Evolutionary conservation across 2,113 vertebrate genomes (phyloP).

Genomic region (Dicaeum eximium): DNA sequence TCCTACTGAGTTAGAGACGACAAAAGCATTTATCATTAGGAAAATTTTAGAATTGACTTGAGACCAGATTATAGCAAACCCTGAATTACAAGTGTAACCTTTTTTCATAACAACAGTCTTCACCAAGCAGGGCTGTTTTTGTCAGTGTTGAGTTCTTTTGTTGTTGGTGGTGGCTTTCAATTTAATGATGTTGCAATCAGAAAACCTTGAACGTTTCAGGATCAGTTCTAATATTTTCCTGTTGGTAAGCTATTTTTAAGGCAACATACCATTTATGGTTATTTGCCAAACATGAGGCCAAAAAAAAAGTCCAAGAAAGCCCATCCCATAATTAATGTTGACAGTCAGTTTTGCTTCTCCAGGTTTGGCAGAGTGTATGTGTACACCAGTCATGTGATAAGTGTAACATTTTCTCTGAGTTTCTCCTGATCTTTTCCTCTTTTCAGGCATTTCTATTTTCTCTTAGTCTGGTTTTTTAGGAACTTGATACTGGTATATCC

Average conservation of each 20-base stretch:
- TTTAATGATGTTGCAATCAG: background rate
- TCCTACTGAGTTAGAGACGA: background rate
- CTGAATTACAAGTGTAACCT: background rate
- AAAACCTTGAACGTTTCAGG: background rate
- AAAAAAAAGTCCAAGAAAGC: background rate
- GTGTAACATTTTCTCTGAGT: background rate
- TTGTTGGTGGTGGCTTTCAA: constrained; percentile 25
- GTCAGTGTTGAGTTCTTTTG: background rate
- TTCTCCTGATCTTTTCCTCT: background rate
- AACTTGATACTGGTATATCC: background rate
- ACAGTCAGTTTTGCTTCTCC: background rate
- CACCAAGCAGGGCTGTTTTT: background rate
- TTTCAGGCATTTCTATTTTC: background rate
- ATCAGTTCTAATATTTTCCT: constrained; percentile 37
- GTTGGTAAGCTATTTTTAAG: constrained; percentile 13
- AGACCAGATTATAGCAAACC: background rate
- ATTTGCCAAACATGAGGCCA: constrained; percentile 29
- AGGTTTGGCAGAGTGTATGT: background rate
- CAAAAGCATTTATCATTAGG: background rate
- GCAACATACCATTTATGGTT: background rate
- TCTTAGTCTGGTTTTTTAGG: background rate
- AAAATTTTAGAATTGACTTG: background rate
- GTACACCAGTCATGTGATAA: background rate
- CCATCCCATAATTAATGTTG: background rate
- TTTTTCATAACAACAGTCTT: background rate